Conservation (phyloP, 2,888 invertebrate species). For the Euclidia mi region DNA sequence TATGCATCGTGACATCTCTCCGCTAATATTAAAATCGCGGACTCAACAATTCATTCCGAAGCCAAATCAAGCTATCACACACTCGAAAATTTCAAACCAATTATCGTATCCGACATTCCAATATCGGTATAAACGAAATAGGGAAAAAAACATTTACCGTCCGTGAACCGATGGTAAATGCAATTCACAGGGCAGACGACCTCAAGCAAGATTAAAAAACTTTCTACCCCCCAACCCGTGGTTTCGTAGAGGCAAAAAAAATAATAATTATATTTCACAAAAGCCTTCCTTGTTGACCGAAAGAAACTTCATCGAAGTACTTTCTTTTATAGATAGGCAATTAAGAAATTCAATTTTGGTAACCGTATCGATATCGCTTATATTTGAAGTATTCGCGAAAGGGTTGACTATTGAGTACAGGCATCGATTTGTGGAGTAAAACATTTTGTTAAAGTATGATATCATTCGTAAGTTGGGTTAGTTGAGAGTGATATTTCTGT, state of each 20-base stretch:
- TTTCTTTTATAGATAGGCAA: constrained; percentile 79
- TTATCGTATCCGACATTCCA: constrained; percentile 34
- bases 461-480: too few species aligned
- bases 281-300: constrained; percentile 76
- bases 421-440: too few species aligned
- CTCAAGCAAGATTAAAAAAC: constrained; percentile 83
- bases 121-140: constrained; percentile 50
- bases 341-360: constrained; percentile 81
- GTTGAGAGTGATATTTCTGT: too few species aligned
- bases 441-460: too few species aligned
- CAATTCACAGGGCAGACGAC: constrained; percentile 73
- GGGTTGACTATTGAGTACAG: too few species aligned
- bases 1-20: too few species aligned
- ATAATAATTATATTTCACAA: constrained; percentile 82
- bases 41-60: not conserved
- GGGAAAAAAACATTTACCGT: constrained; percentile 65
- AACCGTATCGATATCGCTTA: constrained; percentile 41
- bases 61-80: constrained; percentile 1
- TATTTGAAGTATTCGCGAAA: constrained; percentile 33
- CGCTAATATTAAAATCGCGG: not conserved
- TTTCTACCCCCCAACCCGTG: constrained; percentile 68
- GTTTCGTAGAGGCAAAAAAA: constrained; percentile 66
- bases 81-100: constrained; percentile 31
- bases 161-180: constrained; percentile 67
- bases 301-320: constrained; percentile 79